Conservation (phyloP, 2,888 invertebrate genomes). For the Xanthorhoe spadicearia region DNA sequence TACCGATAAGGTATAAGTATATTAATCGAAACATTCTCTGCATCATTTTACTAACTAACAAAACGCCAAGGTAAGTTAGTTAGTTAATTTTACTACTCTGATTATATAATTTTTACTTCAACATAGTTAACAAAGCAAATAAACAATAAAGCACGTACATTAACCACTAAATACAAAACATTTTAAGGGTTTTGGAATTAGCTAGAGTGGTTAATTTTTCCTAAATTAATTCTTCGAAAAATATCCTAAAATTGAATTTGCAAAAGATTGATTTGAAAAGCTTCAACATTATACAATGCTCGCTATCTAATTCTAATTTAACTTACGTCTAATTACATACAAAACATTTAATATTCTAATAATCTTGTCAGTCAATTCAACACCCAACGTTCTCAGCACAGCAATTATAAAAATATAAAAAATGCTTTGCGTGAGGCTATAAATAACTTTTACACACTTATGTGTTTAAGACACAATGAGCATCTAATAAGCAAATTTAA, state of each 20-base stretch:
- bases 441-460: slow-evolving; percentile 13
- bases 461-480: slow-evolving; percentile 35
- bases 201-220: slow-evolving; percentile 24
- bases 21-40: slow-evolving; percentile 45
- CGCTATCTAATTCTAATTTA: slow-evolving; percentile 71
- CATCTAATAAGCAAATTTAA: slow-evolving; percentile 35
- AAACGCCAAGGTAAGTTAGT: slow-evolving; percentile 11
- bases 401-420: slow-evolving; percentile 50
- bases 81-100: slow-evolving; percentile 12
- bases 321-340: slow-evolving; percentile 63
- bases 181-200: slow-evolving; percentile 19
- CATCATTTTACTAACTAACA: slow-evolving; percentile 42
- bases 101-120: slow-evolving; percentile 14
- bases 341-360: slow-evolving; percentile 72
- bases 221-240: slow-evolving; percentile 17
- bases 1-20: slow-evolving; percentile 57
- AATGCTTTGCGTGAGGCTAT: slow-evolving; percentile 35
- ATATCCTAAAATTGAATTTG: slow-evolving; percentile 51
- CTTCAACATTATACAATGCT: slow-evolving; percentile 64
- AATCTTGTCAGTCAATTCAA: slow-evolving; percentile 78
- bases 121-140: slow-evolving; percentile 24
- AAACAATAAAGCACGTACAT: slow-evolving; percentile 26
- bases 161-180: slow-evolving; percentile 6
- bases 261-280: slow-evolving; percentile 62
- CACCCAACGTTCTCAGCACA: slow-evolving; percentile 71